Evolutionary conservation across 2,888 invertebrate genomes (phyloP).

Genomic region (Ectemnius cavifrons): DNA sequence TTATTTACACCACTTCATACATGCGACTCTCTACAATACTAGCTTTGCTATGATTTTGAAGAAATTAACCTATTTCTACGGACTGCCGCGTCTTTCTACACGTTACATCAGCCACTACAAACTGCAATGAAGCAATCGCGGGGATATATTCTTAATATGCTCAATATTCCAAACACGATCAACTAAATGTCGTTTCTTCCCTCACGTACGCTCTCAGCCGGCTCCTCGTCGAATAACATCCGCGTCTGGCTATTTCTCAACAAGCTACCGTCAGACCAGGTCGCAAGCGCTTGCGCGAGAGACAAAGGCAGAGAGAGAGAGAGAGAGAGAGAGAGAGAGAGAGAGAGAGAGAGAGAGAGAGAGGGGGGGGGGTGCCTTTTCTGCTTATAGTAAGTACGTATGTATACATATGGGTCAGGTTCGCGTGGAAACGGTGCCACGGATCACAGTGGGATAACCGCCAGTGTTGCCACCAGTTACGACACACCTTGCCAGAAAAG

Average conservation of each 20-base stretch:
- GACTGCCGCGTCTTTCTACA: too few species aligned
- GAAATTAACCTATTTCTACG: too few species aligned
- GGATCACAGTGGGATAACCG: neutral
- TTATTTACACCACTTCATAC: too few species aligned
- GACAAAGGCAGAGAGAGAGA: too few species aligned
- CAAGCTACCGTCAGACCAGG: neutral
- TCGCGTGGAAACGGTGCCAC: constrained; percentile 6
- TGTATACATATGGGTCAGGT: constrained; percentile 8
- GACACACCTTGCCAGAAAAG: neutral
- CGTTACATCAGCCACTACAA: too few species aligned
- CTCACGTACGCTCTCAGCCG: constrained; percentile 1
- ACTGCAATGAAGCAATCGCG: neutral
- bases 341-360: too few species aligned
- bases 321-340: too few species aligned
- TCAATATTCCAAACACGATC: constrained; percentile 1
- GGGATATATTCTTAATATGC: neutral
- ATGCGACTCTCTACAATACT: too few species aligned
- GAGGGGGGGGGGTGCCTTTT: too few species aligned
- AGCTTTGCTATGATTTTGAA: too few species aligned
- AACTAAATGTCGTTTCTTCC: neutral
- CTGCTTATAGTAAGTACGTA: too few species aligned
- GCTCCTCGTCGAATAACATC: neutral
- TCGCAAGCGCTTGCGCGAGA: too few species aligned
- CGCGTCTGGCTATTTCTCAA: constrained; percentile 1
- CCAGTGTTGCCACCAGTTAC: neutral